These are phyloP conservation scores for Chaunax sp. DNA, from an alignment of 2,797 vertebrate species.

Conservation along the genomic window DNA sequence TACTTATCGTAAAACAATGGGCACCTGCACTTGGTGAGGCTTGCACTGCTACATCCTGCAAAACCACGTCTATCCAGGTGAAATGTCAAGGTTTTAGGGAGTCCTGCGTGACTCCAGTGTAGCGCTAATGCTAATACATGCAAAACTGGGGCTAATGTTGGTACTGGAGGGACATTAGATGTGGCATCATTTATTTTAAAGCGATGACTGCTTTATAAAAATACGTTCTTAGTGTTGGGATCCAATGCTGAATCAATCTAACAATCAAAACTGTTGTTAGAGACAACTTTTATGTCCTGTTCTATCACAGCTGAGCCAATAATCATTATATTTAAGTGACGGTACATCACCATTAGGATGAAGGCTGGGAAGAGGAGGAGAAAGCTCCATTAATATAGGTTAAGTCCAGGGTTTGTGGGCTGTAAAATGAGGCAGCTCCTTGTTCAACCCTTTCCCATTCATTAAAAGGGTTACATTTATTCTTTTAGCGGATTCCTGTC, in stretches of 20 bases:
- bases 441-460: not conserved
- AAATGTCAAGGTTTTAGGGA: not conserved
- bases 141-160: not conserved
- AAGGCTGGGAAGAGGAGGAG: not conserved
- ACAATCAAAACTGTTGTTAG: too few species aligned
- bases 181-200: too few species aligned
- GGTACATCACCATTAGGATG: not conserved
- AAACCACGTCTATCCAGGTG: too few species aligned
- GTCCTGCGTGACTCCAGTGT: not conserved
- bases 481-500: too few species aligned
- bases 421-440: not conserved
- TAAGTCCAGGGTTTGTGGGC: not conserved
- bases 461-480: too few species aligned
- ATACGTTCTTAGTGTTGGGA: too few species aligned
- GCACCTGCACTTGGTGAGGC: too few species aligned
- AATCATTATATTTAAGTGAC: not conserved
- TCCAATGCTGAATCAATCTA: not conserved
- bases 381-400: not conserved
- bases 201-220: too few species aligned
- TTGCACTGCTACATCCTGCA: too few species aligned
- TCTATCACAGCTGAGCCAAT: not conserved
- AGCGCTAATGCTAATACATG: not conserved
- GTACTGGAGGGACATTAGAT: too few species aligned
- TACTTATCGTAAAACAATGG: too few species aligned
- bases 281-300: not conserved